phyloP scores from a whole-genome alignment of 2,888 invertebrate genomes.

The Acanthosepion lycidas region DNA sequence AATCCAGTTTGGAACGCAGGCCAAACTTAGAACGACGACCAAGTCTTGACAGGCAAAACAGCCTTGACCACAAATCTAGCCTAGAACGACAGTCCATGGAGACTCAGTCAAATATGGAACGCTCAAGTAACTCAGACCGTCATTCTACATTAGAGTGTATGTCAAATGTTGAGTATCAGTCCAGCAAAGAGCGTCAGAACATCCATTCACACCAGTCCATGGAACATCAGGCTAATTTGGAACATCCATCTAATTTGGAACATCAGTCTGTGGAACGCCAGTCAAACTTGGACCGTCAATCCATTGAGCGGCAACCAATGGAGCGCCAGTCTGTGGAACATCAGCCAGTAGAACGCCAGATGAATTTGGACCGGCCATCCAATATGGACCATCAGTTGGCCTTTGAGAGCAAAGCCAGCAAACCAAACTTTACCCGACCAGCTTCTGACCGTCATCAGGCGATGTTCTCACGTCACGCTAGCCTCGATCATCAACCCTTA shows the following conservation, averaged over 20 bases:
- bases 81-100: conserved; percentile 41
- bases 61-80: conserved; percentile 37
- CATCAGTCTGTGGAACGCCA: conserved; percentile 44
- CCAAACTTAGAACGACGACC: background rate
- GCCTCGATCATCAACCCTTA: conserved; percentile 48
- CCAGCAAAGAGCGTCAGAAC: conserved; percentile 38
- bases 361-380: conserved; percentile 24
- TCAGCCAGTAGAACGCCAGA: conserved; percentile 33
- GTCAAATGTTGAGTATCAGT: background rate
- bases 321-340: conserved; percentile 39
- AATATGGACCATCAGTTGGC: conserved; percentile 4
- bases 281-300: conserved; percentile 4
- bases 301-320: conserved; percentile 43
- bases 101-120: conserved; percentile 16
- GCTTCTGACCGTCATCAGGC: conserved; percentile 50
- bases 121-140: conserved; percentile 17
- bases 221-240: conserved; percentile 41
- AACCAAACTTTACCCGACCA: conserved; percentile 51
- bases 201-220: background rate
- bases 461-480: conserved; percentile 43
- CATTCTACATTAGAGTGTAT: conserved; percentile 38
- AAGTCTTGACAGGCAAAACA: conserved; percentile 38
- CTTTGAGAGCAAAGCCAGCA: conserved; percentile 33
- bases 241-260: conserved; percentile 6
- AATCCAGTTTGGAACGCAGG: conserved; percentile 13